A percentile compares a stretch with the other conserved stretches of the same genome.
Conservation (phyloP, 2,888 invertebrate genomes). For the Ectemnius cavifrons region DNA sequence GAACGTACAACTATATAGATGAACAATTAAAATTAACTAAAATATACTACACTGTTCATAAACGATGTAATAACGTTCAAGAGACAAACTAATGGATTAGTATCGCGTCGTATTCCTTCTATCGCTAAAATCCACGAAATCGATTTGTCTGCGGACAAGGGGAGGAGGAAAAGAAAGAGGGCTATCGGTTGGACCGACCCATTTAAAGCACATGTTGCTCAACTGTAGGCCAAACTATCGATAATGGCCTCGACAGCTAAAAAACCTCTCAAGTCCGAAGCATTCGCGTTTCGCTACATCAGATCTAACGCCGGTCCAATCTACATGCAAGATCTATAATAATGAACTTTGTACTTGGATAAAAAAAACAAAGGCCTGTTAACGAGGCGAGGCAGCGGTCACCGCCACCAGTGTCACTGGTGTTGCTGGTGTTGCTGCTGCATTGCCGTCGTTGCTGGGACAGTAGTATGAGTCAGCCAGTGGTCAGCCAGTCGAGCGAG, state of each 20-base stretch:
- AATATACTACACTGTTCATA: no score
- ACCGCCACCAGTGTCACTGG: constrained; percentile 6
- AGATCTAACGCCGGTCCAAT: no score
- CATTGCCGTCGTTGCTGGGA: neutral
- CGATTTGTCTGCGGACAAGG: neutral
- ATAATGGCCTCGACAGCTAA: no score
- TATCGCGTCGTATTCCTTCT: neutral
- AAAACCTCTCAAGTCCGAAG: no score
- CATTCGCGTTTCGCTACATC: no score
- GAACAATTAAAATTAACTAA: no score
- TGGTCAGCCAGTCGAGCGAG: neutral
- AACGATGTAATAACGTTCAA: no score
- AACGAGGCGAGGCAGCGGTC: neutral
- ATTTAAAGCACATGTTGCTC: constrained; percentile 10
- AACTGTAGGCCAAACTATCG: neutral
- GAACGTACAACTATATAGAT: neutral
- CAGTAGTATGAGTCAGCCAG: neutral
- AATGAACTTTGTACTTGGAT: no score
- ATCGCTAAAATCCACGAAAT: neutral
- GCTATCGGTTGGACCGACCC: constrained; percentile 5
- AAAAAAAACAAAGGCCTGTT: no score
- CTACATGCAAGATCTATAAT: no score
- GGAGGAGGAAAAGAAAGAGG: neutral
- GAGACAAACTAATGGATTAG: neutral
- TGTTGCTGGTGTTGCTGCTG: constrained; percentile 2